Evolutionary conservation across 2,113 vertebrate genomes (phyloP).

Genomic region (Apteryx mantelli): DNA sequence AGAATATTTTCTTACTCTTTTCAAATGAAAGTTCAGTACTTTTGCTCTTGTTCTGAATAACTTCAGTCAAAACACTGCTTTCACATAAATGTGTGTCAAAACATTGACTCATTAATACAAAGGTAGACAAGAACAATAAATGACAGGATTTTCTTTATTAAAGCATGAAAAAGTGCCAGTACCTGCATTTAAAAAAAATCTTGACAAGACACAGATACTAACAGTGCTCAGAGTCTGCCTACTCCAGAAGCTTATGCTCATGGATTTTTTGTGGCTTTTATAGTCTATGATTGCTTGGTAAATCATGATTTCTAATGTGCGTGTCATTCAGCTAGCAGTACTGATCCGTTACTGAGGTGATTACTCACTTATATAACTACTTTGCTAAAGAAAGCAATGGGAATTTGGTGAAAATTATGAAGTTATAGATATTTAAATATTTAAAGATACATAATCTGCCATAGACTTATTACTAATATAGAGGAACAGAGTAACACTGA

Average conservation of each 20-base stretch:
- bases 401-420: neutral
- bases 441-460: neutral
- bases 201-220: neutral
- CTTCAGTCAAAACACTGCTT: neutral
- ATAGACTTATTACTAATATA: neutral
- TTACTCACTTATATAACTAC: neutral
- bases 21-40: neutral
- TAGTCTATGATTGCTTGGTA: neutral
- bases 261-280: neutral
- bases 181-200: neutral
- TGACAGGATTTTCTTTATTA: neutral
- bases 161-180: neutral
- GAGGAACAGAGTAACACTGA: accelerated
- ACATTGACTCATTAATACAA: neutral
- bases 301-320: neutral
- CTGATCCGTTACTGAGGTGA: neutral
- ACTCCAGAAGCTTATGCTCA: neutral
- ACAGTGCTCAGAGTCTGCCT: neutral
- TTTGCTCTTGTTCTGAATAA: neutral
- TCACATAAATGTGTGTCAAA: neutral
- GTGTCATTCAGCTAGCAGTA: neutral
- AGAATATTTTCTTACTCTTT: neutral
- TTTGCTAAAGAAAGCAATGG: neutral
- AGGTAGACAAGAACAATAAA: neutral
- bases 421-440: neutral